Conservation (phyloP, 2,888 invertebrate species). For the Sminthurides aquaticus region DNA sequence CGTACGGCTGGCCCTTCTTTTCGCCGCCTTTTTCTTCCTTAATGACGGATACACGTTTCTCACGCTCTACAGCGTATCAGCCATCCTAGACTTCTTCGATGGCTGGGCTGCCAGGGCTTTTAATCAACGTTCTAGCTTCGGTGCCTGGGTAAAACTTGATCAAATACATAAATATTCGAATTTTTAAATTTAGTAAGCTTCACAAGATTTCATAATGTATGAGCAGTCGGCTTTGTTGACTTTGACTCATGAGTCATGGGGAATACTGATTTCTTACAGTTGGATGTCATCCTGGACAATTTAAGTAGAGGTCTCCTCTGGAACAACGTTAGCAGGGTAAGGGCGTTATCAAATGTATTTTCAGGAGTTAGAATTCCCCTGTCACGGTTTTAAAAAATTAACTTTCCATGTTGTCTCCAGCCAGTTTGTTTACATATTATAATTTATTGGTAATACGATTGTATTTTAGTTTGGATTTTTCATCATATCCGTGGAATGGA, state of each 20-base stretch:
- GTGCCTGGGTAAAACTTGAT: slow-evolving; percentile 39
- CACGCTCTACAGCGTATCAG: slow-evolving; percentile 32
- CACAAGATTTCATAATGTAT: no score
- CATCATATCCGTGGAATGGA: slow-evolving; percentile 39
- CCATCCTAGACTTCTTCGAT: slow-evolving; percentile 39
- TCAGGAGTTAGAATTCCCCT: no score
- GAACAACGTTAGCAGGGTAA: slow-evolving; percentile 37
- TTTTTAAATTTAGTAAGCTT: background rate
- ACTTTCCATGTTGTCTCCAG: no score
- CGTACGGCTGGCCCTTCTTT: slow-evolving; percentile 31
- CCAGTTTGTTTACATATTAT: no score
- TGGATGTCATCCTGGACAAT: slow-evolving; percentile 43
- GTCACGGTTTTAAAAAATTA: no score
- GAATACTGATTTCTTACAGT: slow-evolving; percentile 31
- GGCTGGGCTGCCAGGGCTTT: slow-evolving; percentile 42
- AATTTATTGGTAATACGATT: no score
- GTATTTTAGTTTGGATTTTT: slow-evolving; percentile 27
- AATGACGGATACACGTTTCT: slow-evolving; percentile 28
- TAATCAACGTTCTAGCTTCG: slow-evolving; percentile 39
- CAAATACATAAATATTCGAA: background rate
- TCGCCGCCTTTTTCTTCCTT: slow-evolving; percentile 28
- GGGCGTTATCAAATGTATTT: no score
- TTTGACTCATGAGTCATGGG: no score
- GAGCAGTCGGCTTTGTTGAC: no score
- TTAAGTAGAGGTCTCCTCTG: slow-evolving; percentile 37